Percentiles rank a stretch among this genome's conserved stretches.
phyloP scores from a whole-genome alignment of 2,888 invertebrate species.

The Thera britannica region DNA sequence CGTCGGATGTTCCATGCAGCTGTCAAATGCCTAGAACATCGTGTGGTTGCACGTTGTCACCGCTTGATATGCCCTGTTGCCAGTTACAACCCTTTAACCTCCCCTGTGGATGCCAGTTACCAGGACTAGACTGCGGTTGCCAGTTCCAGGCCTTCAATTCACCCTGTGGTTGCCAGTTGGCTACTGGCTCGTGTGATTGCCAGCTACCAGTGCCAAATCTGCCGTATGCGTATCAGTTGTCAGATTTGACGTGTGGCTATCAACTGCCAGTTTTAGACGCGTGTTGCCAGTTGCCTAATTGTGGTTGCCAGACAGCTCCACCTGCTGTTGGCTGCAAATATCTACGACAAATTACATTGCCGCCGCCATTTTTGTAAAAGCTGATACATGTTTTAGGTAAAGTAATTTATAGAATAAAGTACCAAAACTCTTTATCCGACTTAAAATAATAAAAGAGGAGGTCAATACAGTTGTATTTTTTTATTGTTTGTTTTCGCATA shows the following conservation, averaged over 20 bases:
- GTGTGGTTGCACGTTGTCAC: constrained; percentile 13
- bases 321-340: constrained; percentile 47
- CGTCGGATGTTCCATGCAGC: constrained; percentile 24
- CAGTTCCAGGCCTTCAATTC: constrained; percentile 14
- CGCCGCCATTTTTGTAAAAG: constrained; percentile 62
- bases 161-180: constrained; percentile 8
- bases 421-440: too few relatives aligned
- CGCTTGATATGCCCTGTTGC: constrained; percentile 10
- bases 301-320: constrained; percentile 26
- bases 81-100: constrained; percentile 21
- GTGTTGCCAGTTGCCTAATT: constrained; percentile 29
- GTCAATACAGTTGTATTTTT: too few relatives aligned
- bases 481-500: too few relatives aligned
- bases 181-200: constrained; percentile 15
- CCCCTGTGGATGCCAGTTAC: constrained; percentile 21
- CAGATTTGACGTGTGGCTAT: constrained; percentile 19
- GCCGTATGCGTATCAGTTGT: constrained; percentile 13
- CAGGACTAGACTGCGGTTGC: constrained; percentile 21
- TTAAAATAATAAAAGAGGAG: too few relatives aligned
- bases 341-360: constrained; percentile 62
- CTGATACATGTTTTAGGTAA: not conserved
- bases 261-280: constrained; percentile 21
- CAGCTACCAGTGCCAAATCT: constrained; percentile 21
- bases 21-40: constrained; percentile 20
- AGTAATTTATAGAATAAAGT: not conserved